Evolutionary conservation across 1,140 invertebrate species (phyloP).

Genomic region (Conus ventricosus): DNA sequence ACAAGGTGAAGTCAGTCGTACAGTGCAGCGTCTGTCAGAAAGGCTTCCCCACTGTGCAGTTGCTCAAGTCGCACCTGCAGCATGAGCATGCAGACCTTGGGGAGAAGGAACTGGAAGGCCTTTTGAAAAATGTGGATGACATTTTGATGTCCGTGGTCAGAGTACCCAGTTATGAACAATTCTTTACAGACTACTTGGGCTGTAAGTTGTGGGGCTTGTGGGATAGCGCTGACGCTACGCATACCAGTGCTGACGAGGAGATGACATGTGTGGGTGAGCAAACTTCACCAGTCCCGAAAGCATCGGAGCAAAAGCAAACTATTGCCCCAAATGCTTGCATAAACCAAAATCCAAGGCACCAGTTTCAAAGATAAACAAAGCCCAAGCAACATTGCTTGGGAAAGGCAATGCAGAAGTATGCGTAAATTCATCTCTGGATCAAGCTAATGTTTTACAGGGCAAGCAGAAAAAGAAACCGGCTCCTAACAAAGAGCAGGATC

Average conservation of each 20-base stretch:
- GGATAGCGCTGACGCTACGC: not conserved
- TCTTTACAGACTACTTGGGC: slow-evolving; percentile 36
- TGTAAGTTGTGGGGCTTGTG: not conserved
- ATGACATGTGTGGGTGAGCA: not conserved
- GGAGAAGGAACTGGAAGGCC: slow-evolving; percentile 81
- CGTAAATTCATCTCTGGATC: not conserved
- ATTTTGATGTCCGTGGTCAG: slow-evolving; percentile 48
- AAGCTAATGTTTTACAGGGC: no score
- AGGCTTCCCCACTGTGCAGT: slow-evolving; percentile 90
- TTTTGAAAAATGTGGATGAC: slow-evolving; percentile 52
- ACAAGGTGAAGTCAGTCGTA: slow-evolving; percentile 93
- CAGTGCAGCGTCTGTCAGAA: slow-evolving; percentile 93
- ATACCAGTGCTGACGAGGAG: not conserved
- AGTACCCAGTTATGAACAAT: slow-evolving; percentile 42
- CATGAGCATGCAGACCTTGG: slow-evolving; percentile 88
- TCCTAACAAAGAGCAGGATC: not conserved
- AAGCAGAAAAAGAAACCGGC: not conserved
- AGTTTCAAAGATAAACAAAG: not conserved
- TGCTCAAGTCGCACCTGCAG: slow-evolving; percentile 94
- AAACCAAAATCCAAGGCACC: not conserved
- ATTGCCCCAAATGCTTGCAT: not conserved
- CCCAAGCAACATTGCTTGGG: not conserved
- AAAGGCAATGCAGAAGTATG: not conserved
- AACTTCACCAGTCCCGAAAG: not conserved
- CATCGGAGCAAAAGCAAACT: not conserved